phyloP scores from a whole-genome alignment of 2,888 invertebrate species.

The Cylindroiulus punctatus region DNA sequence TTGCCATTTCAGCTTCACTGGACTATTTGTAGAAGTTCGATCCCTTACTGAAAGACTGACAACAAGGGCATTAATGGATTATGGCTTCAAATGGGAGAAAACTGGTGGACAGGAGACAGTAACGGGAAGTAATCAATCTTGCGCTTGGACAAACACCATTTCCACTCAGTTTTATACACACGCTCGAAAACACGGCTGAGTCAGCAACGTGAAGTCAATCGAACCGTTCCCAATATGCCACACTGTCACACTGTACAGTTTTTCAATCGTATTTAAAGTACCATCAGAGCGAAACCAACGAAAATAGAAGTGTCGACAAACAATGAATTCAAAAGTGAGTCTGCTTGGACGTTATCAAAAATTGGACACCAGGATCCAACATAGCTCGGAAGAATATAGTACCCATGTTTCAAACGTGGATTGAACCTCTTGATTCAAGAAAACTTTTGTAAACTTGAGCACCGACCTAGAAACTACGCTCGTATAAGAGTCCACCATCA shows the following conservation, averaged over 20 bases:
- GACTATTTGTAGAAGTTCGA: background rate
- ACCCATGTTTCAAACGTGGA: too few relatives aligned
- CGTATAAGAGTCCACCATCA: too few relatives aligned
- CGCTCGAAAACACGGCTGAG: background rate
- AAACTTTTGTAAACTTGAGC: too few relatives aligned
- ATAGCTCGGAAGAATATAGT: too few relatives aligned
- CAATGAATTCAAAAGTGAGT: too few relatives aligned
- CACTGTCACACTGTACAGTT: background rate
- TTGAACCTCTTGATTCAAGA: too few relatives aligned
- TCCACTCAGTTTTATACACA: constrained; percentile 1
- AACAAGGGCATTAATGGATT: constrained; percentile 49
- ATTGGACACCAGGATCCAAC: too few relatives aligned
- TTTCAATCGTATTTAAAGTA: too few relatives aligned
- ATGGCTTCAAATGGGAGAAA: background rate
- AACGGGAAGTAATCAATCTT: constrained; percentile 49
- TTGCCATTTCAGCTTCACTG: background rate
- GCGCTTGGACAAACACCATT: constrained; percentile 46
- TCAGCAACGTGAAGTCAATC: constrained; percentile 9
- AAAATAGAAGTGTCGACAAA: background rate
- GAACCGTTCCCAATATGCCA: background rate
- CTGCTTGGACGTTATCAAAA: too few relatives aligned
- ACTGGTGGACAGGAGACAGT: constrained; percentile 37
- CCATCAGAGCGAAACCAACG: background rate
- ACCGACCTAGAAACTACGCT: too few relatives aligned
- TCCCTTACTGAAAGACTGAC: constrained; percentile 2